Conservation (phyloP, 64 coral and sea anemone genomes). For the Porites lutea region DNA sequence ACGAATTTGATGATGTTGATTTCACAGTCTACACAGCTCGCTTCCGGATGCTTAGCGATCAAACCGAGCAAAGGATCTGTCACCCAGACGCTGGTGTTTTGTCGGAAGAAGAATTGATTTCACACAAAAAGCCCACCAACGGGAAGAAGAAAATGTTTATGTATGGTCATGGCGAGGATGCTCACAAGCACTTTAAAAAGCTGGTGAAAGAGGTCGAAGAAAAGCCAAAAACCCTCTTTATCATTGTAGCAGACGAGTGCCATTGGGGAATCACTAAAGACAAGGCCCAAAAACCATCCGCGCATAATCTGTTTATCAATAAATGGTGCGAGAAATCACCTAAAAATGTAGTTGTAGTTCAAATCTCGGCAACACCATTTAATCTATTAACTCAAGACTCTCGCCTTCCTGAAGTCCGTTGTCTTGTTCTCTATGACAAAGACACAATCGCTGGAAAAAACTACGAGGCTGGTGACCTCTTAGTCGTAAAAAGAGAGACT, state of each 20-base stretch:
- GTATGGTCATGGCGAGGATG: neutral
- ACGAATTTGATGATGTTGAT: slow-evolving; percentile 53
- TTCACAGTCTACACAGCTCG: slow-evolving; percentile 71
- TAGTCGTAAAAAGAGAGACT: neutral
- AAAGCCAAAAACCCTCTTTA: slow-evolving; percentile 52
- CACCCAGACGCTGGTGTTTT: slow-evolving; percentile 1
- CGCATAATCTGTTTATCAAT: slow-evolving; percentile 60
- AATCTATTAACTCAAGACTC: slow-evolving; percentile 54
- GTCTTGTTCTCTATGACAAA: neutral
- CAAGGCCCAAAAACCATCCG: slow-evolving; percentile 55
- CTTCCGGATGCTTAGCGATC: slow-evolving; percentile 73
- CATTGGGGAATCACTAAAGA: slow-evolving; percentile 78
- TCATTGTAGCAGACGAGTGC: slow-evolving; percentile 76
- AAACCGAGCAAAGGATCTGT: slow-evolving; percentile 65
- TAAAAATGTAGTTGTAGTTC: slow-evolving; percentile 8
- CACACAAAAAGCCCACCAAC: slow-evolving; percentile 1
- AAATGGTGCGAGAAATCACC: slow-evolving; percentile 46
- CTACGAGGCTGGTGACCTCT: neutral
- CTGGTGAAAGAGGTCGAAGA: slow-evolving; percentile 18
- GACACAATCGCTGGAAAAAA: neutral
- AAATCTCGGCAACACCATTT: slow-evolving; percentile 38
- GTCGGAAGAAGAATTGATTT: slow-evolving; percentile 18
- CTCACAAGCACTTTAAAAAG: slow-evolving; percentile 29
- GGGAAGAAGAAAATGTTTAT: slow-evolving; percentile 39
- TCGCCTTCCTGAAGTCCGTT: slow-evolving; percentile 39